phyloP scores from a whole-genome alignment of 2,888 invertebrate species.

The Dicyrtoma fusca region DNA sequence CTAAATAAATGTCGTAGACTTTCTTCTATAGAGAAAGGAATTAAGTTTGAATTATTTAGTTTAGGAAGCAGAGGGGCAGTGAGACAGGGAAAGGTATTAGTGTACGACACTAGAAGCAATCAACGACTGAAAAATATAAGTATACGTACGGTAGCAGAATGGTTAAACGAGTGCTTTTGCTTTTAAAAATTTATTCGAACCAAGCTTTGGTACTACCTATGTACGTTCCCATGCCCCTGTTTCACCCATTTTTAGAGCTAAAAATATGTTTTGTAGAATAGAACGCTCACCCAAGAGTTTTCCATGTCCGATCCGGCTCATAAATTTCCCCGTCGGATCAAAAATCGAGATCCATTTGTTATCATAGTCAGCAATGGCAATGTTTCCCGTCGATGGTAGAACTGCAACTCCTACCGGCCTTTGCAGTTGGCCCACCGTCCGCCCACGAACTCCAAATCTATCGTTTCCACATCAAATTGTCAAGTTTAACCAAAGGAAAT shows the following conservation, averaged over 20 bases:
- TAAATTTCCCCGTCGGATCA: slow-evolving; percentile 62
- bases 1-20: too few species aligned
- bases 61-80: too few species aligned
- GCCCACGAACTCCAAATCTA: slow-evolving; percentile 61
- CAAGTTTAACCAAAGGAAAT: too few species aligned
- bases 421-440: slow-evolving; percentile 63
- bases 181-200: not conserved
- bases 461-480: not conserved
- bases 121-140: not conserved
- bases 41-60: too few species aligned
- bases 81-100: too few species aligned
- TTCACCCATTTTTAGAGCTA: too few species aligned
- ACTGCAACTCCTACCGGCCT: slow-evolving; percentile 63
- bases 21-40: too few species aligned
- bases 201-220: too few species aligned
- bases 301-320: slow-evolving; percentile 62
- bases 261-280: not conserved
- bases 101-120: too few species aligned
- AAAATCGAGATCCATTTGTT: slow-evolving; percentile 64
- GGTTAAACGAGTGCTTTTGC: not conserved
- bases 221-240: too few species aligned
- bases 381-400: slow-evolving; percentile 61
- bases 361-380: slow-evolving; percentile 64
- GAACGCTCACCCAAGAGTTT: slow-evolving; percentile 60
- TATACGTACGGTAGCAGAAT: not conserved